Evolutionary conservation across 2,113 vertebrate species (phyloP).

Genomic region (Tachuris rubrigastra): DNA sequence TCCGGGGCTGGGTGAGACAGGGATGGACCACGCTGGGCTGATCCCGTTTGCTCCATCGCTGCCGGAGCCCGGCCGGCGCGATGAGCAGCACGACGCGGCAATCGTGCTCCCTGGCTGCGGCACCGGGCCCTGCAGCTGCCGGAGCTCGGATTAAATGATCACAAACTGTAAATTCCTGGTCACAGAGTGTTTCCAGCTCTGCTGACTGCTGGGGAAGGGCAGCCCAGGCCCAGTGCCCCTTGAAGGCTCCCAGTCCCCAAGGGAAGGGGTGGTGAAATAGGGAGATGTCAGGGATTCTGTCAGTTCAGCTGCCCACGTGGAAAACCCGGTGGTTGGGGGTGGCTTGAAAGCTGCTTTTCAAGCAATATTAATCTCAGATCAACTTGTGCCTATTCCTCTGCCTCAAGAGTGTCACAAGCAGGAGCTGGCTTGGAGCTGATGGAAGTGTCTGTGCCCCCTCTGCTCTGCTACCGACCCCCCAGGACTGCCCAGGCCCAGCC

Average conservation of each 20-base stretch:
- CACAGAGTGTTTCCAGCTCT: background rate
- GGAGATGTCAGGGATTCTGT: background rate
- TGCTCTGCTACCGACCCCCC: rapidly evolving
- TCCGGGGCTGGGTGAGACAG: background rate
- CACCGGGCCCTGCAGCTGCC: background rate
- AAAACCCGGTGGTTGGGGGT: background rate
- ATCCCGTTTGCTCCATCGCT: background rate
- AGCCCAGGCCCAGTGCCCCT: background rate
- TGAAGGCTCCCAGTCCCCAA: background rate
- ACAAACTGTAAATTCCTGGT: background rate
- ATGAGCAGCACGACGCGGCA: background rate
- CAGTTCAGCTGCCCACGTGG: background rate
- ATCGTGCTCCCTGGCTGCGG: background rate
- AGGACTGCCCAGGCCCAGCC: background rate
- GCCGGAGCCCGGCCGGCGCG: background rate
- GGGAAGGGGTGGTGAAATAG: background rate
- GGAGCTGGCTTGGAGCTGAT: rapidly evolving
- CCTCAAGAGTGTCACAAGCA: background rate
- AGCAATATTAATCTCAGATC: background rate
- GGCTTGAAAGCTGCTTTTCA: background rate
- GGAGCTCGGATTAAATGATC: rapidly evolving
- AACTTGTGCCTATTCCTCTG: background rate
- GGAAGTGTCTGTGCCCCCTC: background rate
- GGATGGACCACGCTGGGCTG: background rate
- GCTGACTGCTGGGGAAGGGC: background rate